These are phyloP conservation scores for Mnemiopsis leidyi DNA, from an alignment of 37 sponge, comb jelly and placozoan species.

Conservation along the genomic window DNA sequence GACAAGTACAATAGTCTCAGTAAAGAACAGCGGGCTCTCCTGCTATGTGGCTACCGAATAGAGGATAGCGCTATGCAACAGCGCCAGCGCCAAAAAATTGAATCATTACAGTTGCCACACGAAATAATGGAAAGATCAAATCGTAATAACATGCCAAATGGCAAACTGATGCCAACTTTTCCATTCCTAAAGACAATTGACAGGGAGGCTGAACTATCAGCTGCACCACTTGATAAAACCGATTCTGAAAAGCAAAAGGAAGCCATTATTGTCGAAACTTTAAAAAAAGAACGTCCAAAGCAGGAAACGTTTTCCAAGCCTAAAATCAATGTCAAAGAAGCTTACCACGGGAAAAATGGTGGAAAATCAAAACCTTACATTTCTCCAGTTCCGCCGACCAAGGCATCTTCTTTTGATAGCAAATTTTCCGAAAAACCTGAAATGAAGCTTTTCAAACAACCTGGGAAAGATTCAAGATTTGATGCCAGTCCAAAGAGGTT, in stretches of 20 bases:
- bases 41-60: constrained; percentile 20
- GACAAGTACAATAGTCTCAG: constrained; percentile 47
- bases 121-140: constrained; percentile 15
- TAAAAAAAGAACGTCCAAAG: constrained; percentile 28
- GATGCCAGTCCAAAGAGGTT: background rate
- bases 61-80: background rate
- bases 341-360: background rate
- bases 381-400: constrained; percentile 1
- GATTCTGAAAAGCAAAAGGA: background rate
- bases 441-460: background rate
- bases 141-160: constrained; percentile 54
- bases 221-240: constrained; percentile 2
- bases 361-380: background rate
- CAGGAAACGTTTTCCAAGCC: background rate
- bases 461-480: background rate
- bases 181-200: background rate
- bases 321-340: constrained; percentile 4
- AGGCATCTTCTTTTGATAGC: background rate
- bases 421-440: background rate
- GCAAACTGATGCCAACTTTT: constrained; percentile 30
- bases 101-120: background rate
- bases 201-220: background rate
- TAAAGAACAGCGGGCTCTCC: constrained; percentile 19
- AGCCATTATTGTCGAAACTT: constrained; percentile 9
- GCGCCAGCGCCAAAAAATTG: background rate